These are phyloP conservation scores for Netelia inedita DNA, from an alignment of 2,888 invertebrate species.

Conservation along the genomic window DNA sequence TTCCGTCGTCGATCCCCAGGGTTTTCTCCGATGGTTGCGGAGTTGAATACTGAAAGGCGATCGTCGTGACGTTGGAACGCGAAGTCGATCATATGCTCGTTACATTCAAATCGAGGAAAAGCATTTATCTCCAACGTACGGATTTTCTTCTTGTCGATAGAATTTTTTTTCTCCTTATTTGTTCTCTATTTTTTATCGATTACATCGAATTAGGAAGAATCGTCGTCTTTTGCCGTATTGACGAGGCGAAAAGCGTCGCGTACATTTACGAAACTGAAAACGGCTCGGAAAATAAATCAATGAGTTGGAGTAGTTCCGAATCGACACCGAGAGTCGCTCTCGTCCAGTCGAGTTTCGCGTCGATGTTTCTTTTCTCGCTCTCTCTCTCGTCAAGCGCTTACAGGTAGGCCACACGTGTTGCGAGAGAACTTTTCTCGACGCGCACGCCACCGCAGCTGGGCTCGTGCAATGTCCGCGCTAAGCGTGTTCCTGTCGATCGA, in stretches of 20 bases:
- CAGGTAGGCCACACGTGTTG: conserved; percentile 45
- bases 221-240: not conserved
- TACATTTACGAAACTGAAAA: conserved; percentile 6
- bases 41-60: conserved; percentile 60
- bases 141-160: not conserved
- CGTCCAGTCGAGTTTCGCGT: conserved; percentile 62
- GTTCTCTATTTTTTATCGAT: not conserved
- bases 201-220: not conserved
- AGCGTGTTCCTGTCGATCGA: conserved; percentile 67
- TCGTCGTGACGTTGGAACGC: conserved; percentile 41
- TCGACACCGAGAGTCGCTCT: conserved; percentile 56
- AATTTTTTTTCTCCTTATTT: not conserved
- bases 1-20: conserved; percentile 57
- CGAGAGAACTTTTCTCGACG: conserved; percentile 52
- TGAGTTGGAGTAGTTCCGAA: conserved; percentile 45
- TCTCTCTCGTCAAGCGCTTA: not conserved
- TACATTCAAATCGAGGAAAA: conserved; percentile 1
- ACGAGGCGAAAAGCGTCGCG: not conserved
- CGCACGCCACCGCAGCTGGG: conserved; percentile 11
- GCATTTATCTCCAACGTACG: not conserved
- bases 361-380: conserved; percentile 41
- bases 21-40: conserved; percentile 49
- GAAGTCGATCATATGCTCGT: conserved; percentile 34
- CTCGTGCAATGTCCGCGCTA: conserved; percentile 37
- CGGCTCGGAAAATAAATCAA: conserved; percentile 39